These are phyloP conservation scores for Platynereis dumerilii DNA, from an alignment of 2,888 invertebrate species.

Conservation along the genomic window DNA sequence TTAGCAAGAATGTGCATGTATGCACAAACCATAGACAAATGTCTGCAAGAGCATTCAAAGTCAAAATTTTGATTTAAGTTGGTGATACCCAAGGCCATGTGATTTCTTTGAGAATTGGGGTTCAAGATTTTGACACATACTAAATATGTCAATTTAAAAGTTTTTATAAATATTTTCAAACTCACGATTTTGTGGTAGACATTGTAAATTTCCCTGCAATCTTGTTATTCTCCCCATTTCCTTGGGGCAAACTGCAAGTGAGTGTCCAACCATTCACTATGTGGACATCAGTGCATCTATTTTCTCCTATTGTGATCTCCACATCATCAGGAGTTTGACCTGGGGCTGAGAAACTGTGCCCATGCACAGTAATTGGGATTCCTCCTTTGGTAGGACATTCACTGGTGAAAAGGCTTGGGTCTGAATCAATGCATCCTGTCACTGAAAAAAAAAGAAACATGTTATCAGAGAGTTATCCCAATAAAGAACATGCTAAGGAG, in stretches of 20 bases:
- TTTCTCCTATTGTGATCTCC: conserved; percentile 5
- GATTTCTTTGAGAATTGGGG: too few species aligned
- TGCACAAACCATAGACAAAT: too few species aligned
- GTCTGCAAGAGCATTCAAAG: too few species aligned
- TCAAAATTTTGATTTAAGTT: too few species aligned
- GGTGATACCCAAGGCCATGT: too few species aligned
- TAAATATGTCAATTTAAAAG: too few species aligned
- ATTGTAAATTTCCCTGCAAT: not conserved
- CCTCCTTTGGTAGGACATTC: conserved; percentile 25
- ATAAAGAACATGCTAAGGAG: too few species aligned
- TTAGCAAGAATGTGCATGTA: too few species aligned
- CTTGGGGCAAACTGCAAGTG: conserved; percentile 11
- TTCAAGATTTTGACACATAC: too few species aligned
- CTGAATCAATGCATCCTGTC: conserved; percentile 24
- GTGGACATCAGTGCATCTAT: conserved; percentile 4
- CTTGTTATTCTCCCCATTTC: conserved; percentile 17
- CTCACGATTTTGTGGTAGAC: too few species aligned
- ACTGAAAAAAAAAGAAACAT: conserved; percentile 13
- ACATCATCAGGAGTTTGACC: not conserved
- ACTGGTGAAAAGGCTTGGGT: conserved; percentile 13
- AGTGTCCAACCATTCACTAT: conserved; percentile 25
- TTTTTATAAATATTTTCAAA: too few species aligned
- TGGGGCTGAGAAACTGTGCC: conserved; percentile 17
- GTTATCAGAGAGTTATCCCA: not conserved
- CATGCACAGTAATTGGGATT: conserved; percentile 19